Base-by-base conservation (phyloP, 2,113 vertebrate genomes). In the Prionailurus viverrinus region DNA sequence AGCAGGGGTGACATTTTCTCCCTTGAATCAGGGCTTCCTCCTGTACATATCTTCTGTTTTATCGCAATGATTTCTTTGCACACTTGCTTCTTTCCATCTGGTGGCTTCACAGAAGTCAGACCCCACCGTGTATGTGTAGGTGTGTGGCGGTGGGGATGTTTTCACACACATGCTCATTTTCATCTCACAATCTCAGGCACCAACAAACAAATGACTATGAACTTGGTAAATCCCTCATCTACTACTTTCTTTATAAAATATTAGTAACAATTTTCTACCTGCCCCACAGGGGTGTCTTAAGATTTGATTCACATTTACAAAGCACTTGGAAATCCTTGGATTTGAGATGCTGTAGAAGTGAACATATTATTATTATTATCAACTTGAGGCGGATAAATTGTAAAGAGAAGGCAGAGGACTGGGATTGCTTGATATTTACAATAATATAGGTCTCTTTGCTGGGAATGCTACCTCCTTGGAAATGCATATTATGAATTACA, bases 291-390 rank as follows among this genome's bases (percentile, higher is more conserved):
- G 79, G 48, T 90, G 31, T 88, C 92, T 96, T 94, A 95, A 96
- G 92, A 96, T 93, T 91, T 95, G 95, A 97, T 96, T 95, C 89
- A 97, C 83, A 86, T 96, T 97, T 96, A 95, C n/a, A 92, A 96
- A 98, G 95, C 94, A 93, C 92, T 96, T 81, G 48, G 81, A 97
- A 85, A 96, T 95, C 65, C 94, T 96, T 94, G 61, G 45, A 96
- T 92, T 88, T 97, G 80, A 94, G 88, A 90, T 89, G 73, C 33
- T 83, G 6, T 65, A 65, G 91, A 98, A 97, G 61, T 89, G 93
- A 97, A 94, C 68, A 48, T 69, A 94, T 97, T 97, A 97, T 97
- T 96, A 94, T 97, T 97, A 97, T 94, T 91, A 97, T 92, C 96
- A 94, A 97, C 97, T 91, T 48, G 97, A 97, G 97, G 78, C 36